Base-by-base conservation (phyloP, 2,888 invertebrate genomes). In the Orthosia cruda region DNA sequence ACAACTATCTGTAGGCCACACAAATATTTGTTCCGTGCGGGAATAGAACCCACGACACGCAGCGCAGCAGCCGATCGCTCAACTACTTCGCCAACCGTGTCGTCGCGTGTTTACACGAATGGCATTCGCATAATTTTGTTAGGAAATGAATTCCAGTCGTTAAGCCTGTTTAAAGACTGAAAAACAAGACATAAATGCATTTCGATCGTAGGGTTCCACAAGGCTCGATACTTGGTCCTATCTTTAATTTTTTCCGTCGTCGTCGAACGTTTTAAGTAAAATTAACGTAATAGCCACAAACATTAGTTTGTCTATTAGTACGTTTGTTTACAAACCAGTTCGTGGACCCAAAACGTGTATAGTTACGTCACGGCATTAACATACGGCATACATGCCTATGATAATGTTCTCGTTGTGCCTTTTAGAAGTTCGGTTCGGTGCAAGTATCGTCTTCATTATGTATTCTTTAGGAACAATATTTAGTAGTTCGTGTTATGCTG, bases 321-420 rank as follows among this genome's bases (percentile, higher is more conserved):
- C n/a, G 61, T 84, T 81, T 92, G 91, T 90, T 92, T 89, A 91
- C 88, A 84, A 83, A 87, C 79, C 87, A 79, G 92, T 91, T 90
- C 89, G 71, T 88, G 82, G 89, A 90, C 90, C 89, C 82, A 79
- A 82, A 85, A 84, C 82, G 75, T 78, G 81, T 85, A 74, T 77
- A 65, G 88, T 91, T 91, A 87, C 90, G 85, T 90, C 91, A 92
- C 77, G 5, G 32, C 68, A 86, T 88, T 87, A 83, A 74, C 87
- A 87, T 86, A 81, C 81, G 81, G 70, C 80, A 81, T 83, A 82
- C 80, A 86, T 76, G 77, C 76, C 74, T 88, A 88, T 87, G 88
- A 79, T 81, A 81, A 78, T 84, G 52, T 50, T 61, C 64, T 81
- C 50, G 81, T 66, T 64, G 57, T 47, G 61, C 57, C 73, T 78